Evolutionary conservation across 1,140 invertebrate genomes (phyloP).

Genomic region (Philaenus spumarius): DNA sequence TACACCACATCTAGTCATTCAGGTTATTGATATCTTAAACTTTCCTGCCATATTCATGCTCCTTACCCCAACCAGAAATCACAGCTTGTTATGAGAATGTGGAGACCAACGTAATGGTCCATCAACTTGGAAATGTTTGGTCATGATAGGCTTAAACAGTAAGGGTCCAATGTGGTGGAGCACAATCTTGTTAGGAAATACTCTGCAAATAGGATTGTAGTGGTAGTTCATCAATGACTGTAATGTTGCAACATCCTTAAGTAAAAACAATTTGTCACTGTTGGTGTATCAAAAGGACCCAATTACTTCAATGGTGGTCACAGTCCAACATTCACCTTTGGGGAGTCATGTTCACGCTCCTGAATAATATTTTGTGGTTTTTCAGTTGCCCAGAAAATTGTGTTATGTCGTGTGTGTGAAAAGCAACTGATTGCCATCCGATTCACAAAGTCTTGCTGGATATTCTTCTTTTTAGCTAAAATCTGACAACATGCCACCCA

Average conservation of each 20-base stretch:
- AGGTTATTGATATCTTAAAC: no score
- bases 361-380: neutral
- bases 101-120: slow-evolving; percentile 19
- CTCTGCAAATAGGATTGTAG: slow-evolving; percentile 3
- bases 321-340: slow-evolving; percentile 4
- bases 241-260: neutral
- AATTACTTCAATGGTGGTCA: slow-evolving; percentile 12
- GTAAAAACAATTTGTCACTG: neutral
- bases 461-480: neutral
- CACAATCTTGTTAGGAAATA: slow-evolving; percentile 18
- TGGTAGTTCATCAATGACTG: slow-evolving; percentile 1
- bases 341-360: slow-evolving; percentile 1
- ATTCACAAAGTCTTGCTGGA: neutral
- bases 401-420: neutral
- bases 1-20: no score
- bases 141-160: slow-evolving; percentile 21
- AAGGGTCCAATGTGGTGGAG: slow-evolving; percentile 19
- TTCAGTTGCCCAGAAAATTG: neutral
- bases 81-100: no score
- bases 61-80: no score
- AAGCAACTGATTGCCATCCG: neutral
- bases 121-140: slow-evolving; percentile 21
- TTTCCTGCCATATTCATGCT: no score
- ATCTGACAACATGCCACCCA: neutral
- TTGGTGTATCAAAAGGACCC: slow-evolving; percentile 18